Conservation (phyloP, 2,888 invertebrate genomes). For the Cephonodes hylas region DNA sequence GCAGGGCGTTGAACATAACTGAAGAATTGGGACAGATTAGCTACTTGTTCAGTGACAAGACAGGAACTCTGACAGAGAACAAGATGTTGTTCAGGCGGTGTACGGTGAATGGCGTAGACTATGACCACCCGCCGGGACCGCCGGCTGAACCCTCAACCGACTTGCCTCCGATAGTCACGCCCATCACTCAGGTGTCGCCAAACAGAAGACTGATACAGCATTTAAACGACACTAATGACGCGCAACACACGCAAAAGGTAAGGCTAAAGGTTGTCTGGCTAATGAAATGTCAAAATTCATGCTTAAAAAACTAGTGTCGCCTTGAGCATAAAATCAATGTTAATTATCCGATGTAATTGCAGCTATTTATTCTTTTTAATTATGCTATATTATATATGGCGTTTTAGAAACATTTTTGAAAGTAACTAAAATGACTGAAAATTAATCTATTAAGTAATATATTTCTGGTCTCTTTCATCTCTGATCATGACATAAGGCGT, state of each 20-base stretch:
- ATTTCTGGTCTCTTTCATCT: too few species aligned
- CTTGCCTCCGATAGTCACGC: constrained; percentile 71
- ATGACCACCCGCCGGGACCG: constrained; percentile 89
- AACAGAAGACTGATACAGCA: constrained; percentile 69
- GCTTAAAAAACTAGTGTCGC: not conserved
- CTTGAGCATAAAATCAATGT: not conserved
- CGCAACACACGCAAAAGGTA: constrained; percentile 83
- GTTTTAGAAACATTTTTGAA: not conserved
- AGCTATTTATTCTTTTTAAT: too few species aligned
- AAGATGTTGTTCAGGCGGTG: constrained; percentile 98
- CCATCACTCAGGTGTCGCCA: constrained; percentile 69
- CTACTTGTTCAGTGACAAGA: constrained; percentile 98
- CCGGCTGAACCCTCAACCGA: constrained; percentile 83
- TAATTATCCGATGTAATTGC: not conserved
- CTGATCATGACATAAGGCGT: too few species aligned
- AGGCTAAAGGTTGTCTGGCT: constrained; percentile 2
- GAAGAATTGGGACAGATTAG: constrained; percentile 96
- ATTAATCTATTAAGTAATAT: too few species aligned
- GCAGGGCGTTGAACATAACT: constrained; percentile 97
- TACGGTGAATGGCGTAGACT: constrained; percentile 93
- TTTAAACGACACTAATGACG: constrained; percentile 61
- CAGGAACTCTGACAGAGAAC: constrained; percentile 98
- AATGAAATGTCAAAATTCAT: constrained; percentile 7
- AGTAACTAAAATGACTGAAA: not conserved
- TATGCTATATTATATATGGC: too few species aligned